Evolutionary conservation across 2,113 vertebrate species (phyloP).

Genomic region (Callipepla squamata): DNA sequence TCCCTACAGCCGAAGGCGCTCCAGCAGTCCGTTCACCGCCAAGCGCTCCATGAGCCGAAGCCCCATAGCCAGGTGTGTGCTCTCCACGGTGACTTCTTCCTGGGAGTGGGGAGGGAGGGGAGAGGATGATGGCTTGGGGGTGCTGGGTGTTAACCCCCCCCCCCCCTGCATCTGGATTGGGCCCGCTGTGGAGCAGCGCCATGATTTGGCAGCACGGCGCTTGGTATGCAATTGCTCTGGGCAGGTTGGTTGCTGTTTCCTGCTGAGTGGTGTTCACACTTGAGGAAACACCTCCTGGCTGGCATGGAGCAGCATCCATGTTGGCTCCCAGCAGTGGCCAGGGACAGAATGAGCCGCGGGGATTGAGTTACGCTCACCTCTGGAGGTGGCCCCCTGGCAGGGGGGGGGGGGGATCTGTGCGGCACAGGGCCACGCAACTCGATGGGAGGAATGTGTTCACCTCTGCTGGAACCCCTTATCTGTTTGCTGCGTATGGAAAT

Average conservation of each 20-base stretch:
- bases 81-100: background rate
- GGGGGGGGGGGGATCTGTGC: background rate
- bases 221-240: fast-evolving
- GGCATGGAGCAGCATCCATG: background rate
- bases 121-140: background rate
- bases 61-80: constrained; percentile 89
- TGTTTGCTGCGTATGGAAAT: background rate
- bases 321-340: background rate
- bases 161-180: too few relatives aligned
- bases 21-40: constrained; percentile 89
- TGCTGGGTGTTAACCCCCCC: fast-evolving
- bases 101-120: background rate
- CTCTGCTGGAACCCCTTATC: background rate
- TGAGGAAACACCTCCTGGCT: background rate
- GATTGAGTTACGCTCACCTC: constrained; percentile 35
- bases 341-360: background rate
- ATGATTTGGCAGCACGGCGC: fast-evolving
- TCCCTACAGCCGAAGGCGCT: constrained; percentile 84
- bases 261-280: background rate
- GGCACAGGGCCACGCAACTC: background rate
- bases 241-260: fast-evolving
- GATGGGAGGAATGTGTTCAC: background rate
- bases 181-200: background rate
- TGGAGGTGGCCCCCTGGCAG: background rate
- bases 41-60: constrained; percentile 94